These are phyloP conservation scores for Apostichopus californicus DNA, from an alignment of 35 echinoderm and acorn worm genomes.

Conservation along the genomic window DNA sequence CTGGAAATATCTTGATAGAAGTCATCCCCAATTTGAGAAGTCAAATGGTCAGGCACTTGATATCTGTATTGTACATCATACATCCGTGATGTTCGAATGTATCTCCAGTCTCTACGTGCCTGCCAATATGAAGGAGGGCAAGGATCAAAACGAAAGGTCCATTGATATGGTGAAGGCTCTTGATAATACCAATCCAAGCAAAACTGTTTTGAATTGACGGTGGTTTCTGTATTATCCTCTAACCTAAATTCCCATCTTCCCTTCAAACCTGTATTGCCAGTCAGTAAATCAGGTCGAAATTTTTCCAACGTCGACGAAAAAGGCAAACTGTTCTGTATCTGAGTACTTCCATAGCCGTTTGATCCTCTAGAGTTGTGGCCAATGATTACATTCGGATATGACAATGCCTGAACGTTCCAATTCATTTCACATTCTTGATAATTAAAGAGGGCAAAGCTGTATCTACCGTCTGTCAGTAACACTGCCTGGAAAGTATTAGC, in stretches of 20 bases:
- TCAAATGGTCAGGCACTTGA: not conserved
- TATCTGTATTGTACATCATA: constrained; percentile 20
- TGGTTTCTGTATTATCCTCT: constrained; percentile 43
- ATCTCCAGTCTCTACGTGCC: constrained; percentile 45
- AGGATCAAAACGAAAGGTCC: not conserved
- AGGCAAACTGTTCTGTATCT: constrained; percentile 8
- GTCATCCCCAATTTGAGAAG: constrained; percentile 11
- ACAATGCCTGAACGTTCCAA: constrained; percentile 45
- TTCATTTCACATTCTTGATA: constrained; percentile 64
- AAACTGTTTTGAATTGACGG: constrained; percentile 42
- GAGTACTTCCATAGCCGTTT: not conserved
- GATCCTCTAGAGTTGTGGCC: constrained; percentile 27
- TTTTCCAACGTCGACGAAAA: not conserved
- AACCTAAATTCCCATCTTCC: constrained; percentile 51
- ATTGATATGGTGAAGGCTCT: not conserved
- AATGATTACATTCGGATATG: constrained; percentile 54
- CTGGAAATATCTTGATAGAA: not conserved
- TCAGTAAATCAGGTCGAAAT: constrained; percentile 29
- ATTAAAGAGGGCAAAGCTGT: constrained; percentile 55
- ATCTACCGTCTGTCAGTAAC: constrained; percentile 58
- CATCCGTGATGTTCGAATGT: not conserved
- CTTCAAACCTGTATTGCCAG: constrained; percentile 36
- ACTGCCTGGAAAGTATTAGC: constrained; percentile 72
- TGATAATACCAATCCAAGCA: constrained; percentile 56
- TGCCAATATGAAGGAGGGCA: constrained; percentile 54